A percentile compares a stretch with the other conserved stretches of the same genome.
Conservation (phyloP, 2,888 invertebrate genomes). For the Pristionchus mayeri region DNA sequence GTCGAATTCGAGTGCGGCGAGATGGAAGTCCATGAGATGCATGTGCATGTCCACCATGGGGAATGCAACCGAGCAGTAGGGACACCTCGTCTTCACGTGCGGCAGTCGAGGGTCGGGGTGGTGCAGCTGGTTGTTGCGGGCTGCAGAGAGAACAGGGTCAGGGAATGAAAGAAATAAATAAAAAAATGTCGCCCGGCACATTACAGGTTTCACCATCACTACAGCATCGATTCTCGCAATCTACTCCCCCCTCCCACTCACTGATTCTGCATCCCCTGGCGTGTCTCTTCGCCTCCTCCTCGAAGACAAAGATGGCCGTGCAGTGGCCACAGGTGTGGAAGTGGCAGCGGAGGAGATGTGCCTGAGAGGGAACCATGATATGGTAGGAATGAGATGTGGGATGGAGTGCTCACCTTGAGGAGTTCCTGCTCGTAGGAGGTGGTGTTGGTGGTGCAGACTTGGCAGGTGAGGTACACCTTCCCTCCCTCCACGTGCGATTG, state of each 20-base stretch:
- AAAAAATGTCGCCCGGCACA: not conserved
- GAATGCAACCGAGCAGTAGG: not conserved
- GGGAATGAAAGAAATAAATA: not conserved
- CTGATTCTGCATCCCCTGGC: constrained; percentile 7
- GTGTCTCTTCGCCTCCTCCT: not conserved
- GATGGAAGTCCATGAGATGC: constrained; percentile 3
- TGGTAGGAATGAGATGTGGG: not conserved
- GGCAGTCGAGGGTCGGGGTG: constrained; percentile 16
- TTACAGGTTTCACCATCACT: not conserved
- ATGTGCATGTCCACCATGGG: constrained; percentile 13
- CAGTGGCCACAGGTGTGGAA: constrained; percentile 39
- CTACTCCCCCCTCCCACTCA: not conserved
- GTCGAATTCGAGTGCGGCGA: not conserved
- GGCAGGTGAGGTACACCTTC: not conserved
- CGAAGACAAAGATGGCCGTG: not conserved
- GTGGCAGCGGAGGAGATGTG: constrained; percentile 7
- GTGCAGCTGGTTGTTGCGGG: not conserved
- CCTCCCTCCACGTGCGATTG: too few species aligned
- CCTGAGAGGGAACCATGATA: not conserved
- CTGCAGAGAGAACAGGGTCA: not conserved
- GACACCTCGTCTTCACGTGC: not conserved
- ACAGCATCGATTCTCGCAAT: too few species aligned
- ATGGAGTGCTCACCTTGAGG: not conserved
- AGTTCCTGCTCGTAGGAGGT: not conserved
- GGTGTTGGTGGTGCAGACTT: not conserved